Conservation (phyloP, 2,113 vertebrate species). For the Ondatra zibethicus region DNA sequence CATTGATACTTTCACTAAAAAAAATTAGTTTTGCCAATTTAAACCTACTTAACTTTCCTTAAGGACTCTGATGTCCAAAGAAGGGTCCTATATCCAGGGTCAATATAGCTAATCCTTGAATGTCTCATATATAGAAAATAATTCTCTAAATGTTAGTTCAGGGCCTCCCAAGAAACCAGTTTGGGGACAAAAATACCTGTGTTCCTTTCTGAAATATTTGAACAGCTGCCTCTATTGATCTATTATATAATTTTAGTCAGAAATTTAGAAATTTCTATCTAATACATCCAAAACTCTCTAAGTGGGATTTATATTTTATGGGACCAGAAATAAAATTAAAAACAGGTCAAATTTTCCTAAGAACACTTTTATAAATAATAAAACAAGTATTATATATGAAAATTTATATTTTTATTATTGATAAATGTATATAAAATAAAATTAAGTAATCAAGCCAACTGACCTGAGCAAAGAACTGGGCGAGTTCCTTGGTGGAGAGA, state of each 20-base stretch:
- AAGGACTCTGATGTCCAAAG: not conserved
- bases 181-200: not conserved
- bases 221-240: not conserved
- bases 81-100: not conserved
- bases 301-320: not conserved
- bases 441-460: not conserved
- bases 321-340: not conserved
- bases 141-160: not conserved
- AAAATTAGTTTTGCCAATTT: not conserved
- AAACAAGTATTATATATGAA: not conserved
- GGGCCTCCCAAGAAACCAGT: not conserved
- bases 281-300: not conserved
- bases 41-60: not conserved
- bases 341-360: not conserved
- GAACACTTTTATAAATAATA: not conserved
- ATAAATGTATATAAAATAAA: not conserved
- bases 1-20: not conserved
- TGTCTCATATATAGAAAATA: not conserved
- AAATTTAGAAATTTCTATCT: not conserved
- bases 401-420: not conserved
- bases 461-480: constrained; percentile 15
- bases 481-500: not conserved
- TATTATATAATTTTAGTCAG: not conserved
- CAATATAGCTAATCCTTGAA: not conserved
- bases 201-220: not conserved